Conservation (phyloP, 2,113 vertebrate species). For the Platichthys stellatus region DNA sequence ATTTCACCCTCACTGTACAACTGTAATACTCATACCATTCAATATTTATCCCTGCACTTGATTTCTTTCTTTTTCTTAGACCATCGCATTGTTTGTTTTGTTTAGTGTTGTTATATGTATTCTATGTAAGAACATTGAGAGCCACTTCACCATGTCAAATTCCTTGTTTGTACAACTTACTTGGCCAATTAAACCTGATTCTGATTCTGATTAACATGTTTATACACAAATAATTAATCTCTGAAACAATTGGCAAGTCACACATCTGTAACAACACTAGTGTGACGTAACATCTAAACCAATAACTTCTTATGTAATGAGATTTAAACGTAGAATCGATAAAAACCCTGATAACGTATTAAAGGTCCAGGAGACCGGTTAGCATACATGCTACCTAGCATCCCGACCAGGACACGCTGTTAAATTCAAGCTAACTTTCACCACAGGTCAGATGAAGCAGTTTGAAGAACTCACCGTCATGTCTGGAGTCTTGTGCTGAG, state of each 20-base stretch:
- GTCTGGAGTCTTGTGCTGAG: neutral
- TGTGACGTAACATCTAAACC: neutral
- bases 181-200: too few relatives aligned
- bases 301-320: neutral
- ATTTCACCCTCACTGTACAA: too few relatives aligned
- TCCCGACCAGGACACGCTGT: neutral
- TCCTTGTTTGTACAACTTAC: too few relatives aligned
- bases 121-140: too few relatives aligned
- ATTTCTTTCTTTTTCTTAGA: too few relatives aligned
- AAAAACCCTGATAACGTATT: neutral
- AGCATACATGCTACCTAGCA: neutral
- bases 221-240: neutral
- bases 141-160: too few relatives aligned
- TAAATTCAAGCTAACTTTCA: neutral
- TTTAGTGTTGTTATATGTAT: too few relatives aligned
- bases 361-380: neutral
- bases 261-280: neutral
- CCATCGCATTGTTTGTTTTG: too few relatives aligned
- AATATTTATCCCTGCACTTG: too few relatives aligned
- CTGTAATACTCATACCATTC: too few relatives aligned
- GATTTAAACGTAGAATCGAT: neutral
- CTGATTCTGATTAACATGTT: neutral
- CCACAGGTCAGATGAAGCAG: neutral
- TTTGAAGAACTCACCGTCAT: constrained; percentile 62
- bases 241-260: neutral